Evolutionary conservation across 2,113 vertebrate genomes (phyloP), one percentile per base, ranked within the genome.

Genomic region (Caloenas nicobarica): DNA sequence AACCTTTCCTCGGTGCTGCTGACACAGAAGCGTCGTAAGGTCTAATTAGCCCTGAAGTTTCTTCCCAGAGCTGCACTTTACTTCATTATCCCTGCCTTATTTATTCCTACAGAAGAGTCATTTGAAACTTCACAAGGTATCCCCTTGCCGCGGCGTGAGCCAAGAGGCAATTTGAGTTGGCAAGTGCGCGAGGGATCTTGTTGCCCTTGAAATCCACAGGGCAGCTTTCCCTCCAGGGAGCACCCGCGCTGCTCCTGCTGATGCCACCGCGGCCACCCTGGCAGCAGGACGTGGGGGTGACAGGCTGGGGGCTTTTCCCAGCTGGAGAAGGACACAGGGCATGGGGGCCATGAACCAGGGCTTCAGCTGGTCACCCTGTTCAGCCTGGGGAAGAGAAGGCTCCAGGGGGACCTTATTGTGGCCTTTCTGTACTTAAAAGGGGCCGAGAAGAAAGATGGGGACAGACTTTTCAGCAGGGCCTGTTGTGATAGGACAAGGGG

Each of bases 31-130:
- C 26, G 0, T 26, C 2, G 0, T 28, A 29, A 53, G 51, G 58
- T 58, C 73, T 95, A 93, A 94, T 94, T 81, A 96, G 57, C 44
- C 66, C 58, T 42, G 60, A 74, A 89, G 42, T 72, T 92, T 84
- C 87, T 74, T 64, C 95, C 66, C 83, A 50, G 91, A 81, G 68
- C 89, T 58, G 70, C 71, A 61, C 89, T 95, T 89, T 36, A 65
- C 87, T 76, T 87, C 79, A 93, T 95, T 94, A 95, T 89, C 74
- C 61, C 78, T 57, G n/a, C 83, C 70, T 57, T 68, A 76, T 61
- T 95, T 91, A 73, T 93, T 65, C 81, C 92, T 69, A 36, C 36
- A 13, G 10, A 72, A 38, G 51, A 61, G 78, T 51, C 62, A 91
- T 80, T 74, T 50, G 92, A 95, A 90, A 53, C 93, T 77, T 51